Conservation (phyloP, 2,888 invertebrate genomes). For the Tiliacea citrago region DNA sequence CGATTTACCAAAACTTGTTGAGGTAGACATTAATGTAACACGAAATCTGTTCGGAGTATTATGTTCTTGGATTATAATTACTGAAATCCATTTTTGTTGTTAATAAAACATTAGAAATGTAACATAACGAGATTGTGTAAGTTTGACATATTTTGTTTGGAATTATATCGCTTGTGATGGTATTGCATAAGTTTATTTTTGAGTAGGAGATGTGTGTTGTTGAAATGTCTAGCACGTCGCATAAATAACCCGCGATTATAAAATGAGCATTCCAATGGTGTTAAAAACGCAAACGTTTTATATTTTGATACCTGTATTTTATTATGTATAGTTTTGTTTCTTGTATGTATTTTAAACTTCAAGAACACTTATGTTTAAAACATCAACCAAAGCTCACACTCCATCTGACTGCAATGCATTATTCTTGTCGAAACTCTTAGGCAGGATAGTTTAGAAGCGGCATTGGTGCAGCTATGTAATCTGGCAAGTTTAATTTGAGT, state of each 20-base stretch:
- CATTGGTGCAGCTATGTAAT: slow-evolving; percentile 74
- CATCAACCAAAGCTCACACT: background rate
- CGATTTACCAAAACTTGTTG: slow-evolving; percentile 72
- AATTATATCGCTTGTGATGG: slow-evolving; percentile 17
- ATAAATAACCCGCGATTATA: background rate
- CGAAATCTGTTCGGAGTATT: slow-evolving; percentile 57
- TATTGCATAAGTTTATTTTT: slow-evolving; percentile 23
- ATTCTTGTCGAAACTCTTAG: slow-evolving; percentile 65
- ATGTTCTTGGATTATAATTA: slow-evolving; percentile 54
- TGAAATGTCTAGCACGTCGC: background rate
- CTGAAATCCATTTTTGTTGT: slow-evolving; percentile 41
- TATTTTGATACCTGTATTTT: too few species aligned
- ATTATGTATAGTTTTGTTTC: too few species aligned
- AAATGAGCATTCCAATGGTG: background rate
- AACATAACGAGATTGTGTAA: slow-evolving; percentile 23
- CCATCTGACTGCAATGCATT: slow-evolving; percentile 21
- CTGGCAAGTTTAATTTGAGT: slow-evolving; percentile 79
- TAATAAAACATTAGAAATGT: slow-evolving; percentile 38
- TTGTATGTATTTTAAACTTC: background rate
- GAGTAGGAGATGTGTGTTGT: background rate
- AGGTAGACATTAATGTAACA: slow-evolving; percentile 63
- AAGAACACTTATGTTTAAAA: slow-evolving; percentile 1
- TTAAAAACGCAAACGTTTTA: too few species aligned
- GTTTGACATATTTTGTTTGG: slow-evolving; percentile 43
- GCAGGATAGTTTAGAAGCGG: slow-evolving; percentile 56